phyloP scores from a whole-genome alignment of 2,797 vertebrate genomes.

The Galaxias olidus region DNA sequence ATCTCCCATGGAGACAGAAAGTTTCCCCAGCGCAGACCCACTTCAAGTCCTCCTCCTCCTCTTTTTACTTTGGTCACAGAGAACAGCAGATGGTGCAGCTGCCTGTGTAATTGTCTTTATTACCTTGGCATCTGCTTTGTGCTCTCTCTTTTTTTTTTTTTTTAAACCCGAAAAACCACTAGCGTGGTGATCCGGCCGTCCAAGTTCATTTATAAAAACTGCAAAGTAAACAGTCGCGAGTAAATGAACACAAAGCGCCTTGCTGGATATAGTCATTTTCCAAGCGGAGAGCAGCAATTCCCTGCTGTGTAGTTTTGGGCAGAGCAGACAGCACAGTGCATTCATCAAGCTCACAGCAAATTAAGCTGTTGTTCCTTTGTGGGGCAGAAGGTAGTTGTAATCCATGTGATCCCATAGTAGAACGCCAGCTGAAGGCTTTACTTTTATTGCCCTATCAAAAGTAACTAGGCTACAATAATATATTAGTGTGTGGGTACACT shows the following conservation, averaged over 20 bases:
- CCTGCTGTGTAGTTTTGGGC: slow-evolving; percentile 8
- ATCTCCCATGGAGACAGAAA: slow-evolving; percentile 14
- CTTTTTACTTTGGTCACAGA: slow-evolving; percentile 59
- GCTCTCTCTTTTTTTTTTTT: slow-evolving; percentile 32
- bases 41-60: slow-evolving; percentile 29
- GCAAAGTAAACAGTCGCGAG: slow-evolving; percentile 35
- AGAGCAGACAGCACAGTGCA: not conserved
- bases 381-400: not conserved
- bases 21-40: slow-evolving; percentile 21
- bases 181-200: slow-evolving; percentile 28
- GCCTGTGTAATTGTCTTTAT: slow-evolving; percentile 68
- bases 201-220: slow-evolving; percentile 40
- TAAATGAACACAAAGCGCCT: slow-evolving; percentile 11
- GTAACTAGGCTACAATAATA: not conserved
- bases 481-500: slow-evolving; percentile 22
- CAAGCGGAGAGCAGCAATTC: not conserved
- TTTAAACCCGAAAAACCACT: slow-evolving; percentile 45
- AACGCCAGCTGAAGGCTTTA: not conserved
- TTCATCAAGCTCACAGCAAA: slow-evolving; percentile 13
- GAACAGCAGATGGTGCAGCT: slow-evolving; percentile 65
- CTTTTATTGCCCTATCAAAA: not conserved
- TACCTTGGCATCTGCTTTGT: slow-evolving; percentile 66
- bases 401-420: not conserved
- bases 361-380: slow-evolving; percentile 1
- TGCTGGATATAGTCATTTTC: slow-evolving; percentile 5